Evolutionary conservation across 1,140 invertebrate genomes (phyloP).

Genomic region (Zaprionus lachaisei): DNA sequence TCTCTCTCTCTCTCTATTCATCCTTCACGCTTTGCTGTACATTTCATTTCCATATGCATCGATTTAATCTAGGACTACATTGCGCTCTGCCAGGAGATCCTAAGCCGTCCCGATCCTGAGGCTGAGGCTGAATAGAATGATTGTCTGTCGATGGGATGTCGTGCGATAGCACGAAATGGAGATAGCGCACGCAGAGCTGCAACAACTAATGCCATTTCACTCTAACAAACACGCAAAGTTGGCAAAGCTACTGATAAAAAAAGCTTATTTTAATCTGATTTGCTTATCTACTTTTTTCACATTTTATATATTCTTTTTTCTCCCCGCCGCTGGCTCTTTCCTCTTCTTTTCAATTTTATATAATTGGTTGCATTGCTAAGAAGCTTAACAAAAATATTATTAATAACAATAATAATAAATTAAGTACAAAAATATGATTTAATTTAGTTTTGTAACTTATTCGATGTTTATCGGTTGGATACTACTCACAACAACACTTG

Average conservation of each 20-base stretch:
- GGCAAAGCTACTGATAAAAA: conserved; percentile 27
- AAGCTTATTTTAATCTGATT: conserved; percentile 28
- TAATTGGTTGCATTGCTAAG: neutral
- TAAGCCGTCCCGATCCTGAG: conserved; percentile 82
- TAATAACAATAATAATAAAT: conserved; percentile 2
- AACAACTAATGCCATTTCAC: conserved; percentile 40
- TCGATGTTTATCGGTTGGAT: conserved; percentile 42
- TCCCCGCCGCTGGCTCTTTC: neutral
- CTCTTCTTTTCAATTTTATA: neutral
- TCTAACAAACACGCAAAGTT: conserved; percentile 20
- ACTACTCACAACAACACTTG: conserved; percentile 25
- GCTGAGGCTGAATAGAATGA: conserved; percentile 69
- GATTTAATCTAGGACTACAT: conserved; percentile 75
- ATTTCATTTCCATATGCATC: conserved; percentile 20
- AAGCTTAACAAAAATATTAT: neutral
- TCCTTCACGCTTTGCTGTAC: conserved; percentile 39
- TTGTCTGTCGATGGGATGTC: conserved; percentile 3
- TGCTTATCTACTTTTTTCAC: neutral
- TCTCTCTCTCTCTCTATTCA: conserved; percentile 5
- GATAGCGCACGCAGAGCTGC: neutral
- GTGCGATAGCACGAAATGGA: conserved; percentile 19
- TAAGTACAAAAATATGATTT: neutral
- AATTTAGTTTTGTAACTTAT: conserved; percentile 3
- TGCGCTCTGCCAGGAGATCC: conserved; percentile 83
- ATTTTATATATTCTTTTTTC: conserved; percentile 18